Conservation (phyloP, 2,888 invertebrate genomes). For the Polyommatus iphigenia region DNA sequence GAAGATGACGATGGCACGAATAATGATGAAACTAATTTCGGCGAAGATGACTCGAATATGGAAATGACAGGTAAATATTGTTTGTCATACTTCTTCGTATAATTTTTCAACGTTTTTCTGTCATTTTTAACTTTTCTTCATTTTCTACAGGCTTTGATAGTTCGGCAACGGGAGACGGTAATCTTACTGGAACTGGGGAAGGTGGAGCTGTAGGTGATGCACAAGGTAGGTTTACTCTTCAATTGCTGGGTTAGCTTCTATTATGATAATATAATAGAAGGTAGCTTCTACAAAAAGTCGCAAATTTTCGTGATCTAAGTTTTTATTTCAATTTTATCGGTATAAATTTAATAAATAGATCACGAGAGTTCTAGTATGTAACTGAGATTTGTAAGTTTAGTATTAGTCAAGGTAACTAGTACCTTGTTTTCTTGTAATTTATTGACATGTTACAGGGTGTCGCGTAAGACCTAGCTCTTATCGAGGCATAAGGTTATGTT, state of each 20-base stretch:
- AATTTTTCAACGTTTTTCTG: background rate
- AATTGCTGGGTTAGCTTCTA: slow-evolving; percentile 40
- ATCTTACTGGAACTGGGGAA: slow-evolving; percentile 73
- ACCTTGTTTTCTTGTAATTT: slow-evolving; percentile 39
- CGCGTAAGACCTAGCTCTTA: slow-evolving; percentile 28
- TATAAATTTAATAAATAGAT: slow-evolving; percentile 38
- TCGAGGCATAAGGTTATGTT: slow-evolving; percentile 32
- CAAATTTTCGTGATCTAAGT: slow-evolving; percentile 44
- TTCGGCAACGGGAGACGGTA: slow-evolving; percentile 74
- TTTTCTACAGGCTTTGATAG: slow-evolving; percentile 69
- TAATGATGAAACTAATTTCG: slow-evolving; percentile 82
- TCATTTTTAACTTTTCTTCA: background rate
- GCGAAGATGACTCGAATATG: slow-evolving; percentile 84
- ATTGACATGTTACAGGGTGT: slow-evolving; percentile 44
- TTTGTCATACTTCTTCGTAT: background rate
- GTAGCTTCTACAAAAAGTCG: slow-evolving; percentile 33
- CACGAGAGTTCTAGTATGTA: slow-evolving; percentile 49
- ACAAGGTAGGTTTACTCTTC: slow-evolving; percentile 76
- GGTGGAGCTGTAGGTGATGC: slow-evolving; percentile 79
- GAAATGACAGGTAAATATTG: slow-evolving; percentile 77
- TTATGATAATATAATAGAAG: slow-evolving; percentile 37
- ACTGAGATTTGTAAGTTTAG: slow-evolving; percentile 74
- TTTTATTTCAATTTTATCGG: slow-evolving; percentile 14
- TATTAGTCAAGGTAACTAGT: slow-evolving; percentile 39
- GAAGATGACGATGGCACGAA: slow-evolving; percentile 82